Base-by-base conservation (phyloP, 2,888 invertebrate genomes). In the Eudasyphora cyanicolor region DNA sequence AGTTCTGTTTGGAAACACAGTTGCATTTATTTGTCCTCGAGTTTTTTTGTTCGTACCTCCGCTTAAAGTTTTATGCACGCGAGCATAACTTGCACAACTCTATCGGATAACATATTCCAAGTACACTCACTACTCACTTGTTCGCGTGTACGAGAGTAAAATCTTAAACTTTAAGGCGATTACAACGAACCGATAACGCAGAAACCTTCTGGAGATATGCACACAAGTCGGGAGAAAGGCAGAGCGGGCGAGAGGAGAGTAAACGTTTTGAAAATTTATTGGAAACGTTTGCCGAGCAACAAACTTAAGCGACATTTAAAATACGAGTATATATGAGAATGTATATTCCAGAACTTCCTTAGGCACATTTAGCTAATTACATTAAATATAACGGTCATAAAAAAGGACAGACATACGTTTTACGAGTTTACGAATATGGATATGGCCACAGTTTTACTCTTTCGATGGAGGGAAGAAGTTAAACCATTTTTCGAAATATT, bases 291-390 rank as follows among this genome's bases (percentile, higher is more conserved):
- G 60, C 32, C 7, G 29, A n/a, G 60, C n/a, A 12, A 29, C 10
- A 60, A n/a, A 27, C 29, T 4, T n/a, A 60, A 29, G 17, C 27
- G 60, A 54, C 54, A 54, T 54, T 54, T 57, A 27, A 57, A 60
- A 27, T 60, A 60, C n/a, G n/a, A n/a, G n/a, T n/a, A n/a, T n/a
- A n/a, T n/a, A n/a, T n/a, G n/a, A n/a, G n/a, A 32, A 60, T 60
- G 60, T 60, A 27, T 24, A n/a, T n/a, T 27, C n/a, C 60, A 67
- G n/a, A n/a, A n/a, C 21, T 24, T 21, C 67, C 67, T 42, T 67
- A 24, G 67, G 67, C 38, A 24, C 67, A 67, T 67, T 67, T 24
- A 67, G 42, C 24, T 67, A 67, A 67, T 67, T 67, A 67, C 42
- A 42, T 67, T 67, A 24, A 19, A 38, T n/a, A n/a, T 19, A 64